phyloP scores from a whole-genome alignment of 2,888 invertebrate species.

The Odontocerum albicorne region DNA sequence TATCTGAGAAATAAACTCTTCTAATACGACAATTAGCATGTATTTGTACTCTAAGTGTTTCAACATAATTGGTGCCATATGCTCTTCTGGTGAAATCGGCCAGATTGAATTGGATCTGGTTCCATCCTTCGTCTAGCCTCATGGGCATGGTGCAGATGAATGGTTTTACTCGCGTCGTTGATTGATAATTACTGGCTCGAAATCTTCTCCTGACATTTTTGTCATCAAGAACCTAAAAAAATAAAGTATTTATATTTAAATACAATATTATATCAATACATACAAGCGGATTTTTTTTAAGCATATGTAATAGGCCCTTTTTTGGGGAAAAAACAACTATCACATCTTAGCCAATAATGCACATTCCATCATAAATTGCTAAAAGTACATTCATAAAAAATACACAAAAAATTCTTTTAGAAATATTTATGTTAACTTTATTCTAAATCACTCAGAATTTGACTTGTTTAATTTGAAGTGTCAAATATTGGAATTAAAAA shows the following conservation, averaged over 20 bases:
- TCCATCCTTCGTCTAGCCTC: constrained; percentile 93
- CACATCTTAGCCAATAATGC: too few species aligned
- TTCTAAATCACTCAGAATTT: neutral
- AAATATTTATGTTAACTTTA: neutral
- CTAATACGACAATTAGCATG: constrained; percentile 95
- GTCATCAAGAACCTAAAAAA: constrained; percentile 84
- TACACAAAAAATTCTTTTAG: neutral
- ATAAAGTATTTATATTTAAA: too few species aligned
- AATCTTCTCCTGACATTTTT: constrained; percentile 87
- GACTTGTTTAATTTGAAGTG: neutral
- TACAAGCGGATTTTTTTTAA: too few species aligned
- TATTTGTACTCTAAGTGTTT: constrained; percentile 88
- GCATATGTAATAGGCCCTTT: too few species aligned
- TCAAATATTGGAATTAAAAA: too few species aligned
- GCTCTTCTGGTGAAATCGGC: constrained; percentile 92
- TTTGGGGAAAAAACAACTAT: too few species aligned
- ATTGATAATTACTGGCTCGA: constrained; percentile 94
- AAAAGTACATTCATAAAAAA: too few species aligned
- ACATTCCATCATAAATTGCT: too few species aligned
- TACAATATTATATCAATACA: too few species aligned
- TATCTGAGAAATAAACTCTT: constrained; percentile 86
- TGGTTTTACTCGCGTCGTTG: constrained; percentile 91
- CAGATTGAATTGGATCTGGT: constrained; percentile 92
- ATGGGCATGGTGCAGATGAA: constrained; percentile 98
- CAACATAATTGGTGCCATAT: constrained; percentile 95